Conservation (phyloP, 1,140 invertebrate species). For the Globodera rostochiensis region DNA sequence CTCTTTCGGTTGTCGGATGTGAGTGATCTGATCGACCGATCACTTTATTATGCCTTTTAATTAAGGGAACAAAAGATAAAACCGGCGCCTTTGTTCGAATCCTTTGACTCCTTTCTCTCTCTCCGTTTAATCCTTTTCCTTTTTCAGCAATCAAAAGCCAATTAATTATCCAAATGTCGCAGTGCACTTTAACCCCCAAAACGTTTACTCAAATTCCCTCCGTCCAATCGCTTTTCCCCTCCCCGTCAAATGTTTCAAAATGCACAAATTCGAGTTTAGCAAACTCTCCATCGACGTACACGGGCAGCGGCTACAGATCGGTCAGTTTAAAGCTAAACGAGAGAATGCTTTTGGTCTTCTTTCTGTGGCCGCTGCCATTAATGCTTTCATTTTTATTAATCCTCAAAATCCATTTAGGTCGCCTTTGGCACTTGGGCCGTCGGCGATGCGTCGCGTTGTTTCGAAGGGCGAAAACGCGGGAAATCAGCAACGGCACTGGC, state of each 20-base stretch:
- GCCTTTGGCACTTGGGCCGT: slow-evolving; percentile 31
- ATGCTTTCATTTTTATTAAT: neutral
- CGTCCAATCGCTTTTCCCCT: neutral
- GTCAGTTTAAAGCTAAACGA: neutral
- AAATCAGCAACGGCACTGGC: slow-evolving; percentile 7
- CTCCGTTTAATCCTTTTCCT: neutral
- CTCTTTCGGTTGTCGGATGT: too few species aligned
- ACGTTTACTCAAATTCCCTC: neutral
- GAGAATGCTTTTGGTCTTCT: neutral
- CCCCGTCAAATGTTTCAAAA: neutral
- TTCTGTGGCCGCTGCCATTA: neutral
- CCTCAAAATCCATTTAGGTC: neutral
- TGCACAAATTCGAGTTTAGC: neutral
- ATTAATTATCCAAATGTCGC: neutral
- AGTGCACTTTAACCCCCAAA: neutral
- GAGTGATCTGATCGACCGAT: too few species aligned
- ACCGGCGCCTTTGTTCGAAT: too few species aligned
- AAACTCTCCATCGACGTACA: neutral
- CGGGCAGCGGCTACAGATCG: slow-evolving; percentile 8
- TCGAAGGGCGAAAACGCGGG: slow-evolving; percentile 1
- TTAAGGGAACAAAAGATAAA: too few species aligned
- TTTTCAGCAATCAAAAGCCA: neutral
- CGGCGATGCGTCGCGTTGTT: slow-evolving; percentile 18
- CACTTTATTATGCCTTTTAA: too few species aligned
- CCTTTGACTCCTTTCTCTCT: too few species aligned